Conservation (phyloP, 2,797 vertebrate genomes). For the Ceryle rudis region DNA sequence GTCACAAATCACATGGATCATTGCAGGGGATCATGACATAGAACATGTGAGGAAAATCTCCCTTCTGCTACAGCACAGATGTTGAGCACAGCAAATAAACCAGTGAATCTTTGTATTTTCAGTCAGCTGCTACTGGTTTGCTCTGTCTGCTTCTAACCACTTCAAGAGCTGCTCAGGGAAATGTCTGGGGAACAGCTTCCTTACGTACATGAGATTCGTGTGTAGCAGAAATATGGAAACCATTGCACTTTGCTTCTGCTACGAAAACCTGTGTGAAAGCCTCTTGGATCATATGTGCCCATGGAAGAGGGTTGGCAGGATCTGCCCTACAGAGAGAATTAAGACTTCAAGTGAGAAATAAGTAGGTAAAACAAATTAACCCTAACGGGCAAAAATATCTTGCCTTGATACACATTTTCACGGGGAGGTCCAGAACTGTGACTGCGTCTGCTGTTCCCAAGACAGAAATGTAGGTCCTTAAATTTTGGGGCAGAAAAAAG, state of each 20-base stretch:
- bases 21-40: neutral
- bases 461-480: neutral
- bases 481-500: slow-evolving; percentile 10
- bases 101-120: neutral
- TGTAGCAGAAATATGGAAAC: neutral
- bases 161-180: neutral
- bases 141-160: neutral
- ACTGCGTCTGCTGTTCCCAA: neutral
- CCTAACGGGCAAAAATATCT: neutral
- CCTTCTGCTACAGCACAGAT: neutral
- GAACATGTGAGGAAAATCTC: neutral
- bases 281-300: neutral
- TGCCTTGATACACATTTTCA: slow-evolving; percentile 11
- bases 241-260: neutral
- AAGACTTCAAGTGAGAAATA: slow-evolving; percentile 14
- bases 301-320: neutral
- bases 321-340: slow-evolving; percentile 21
- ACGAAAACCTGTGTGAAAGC: neutral
- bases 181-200: neutral
- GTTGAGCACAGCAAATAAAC: neutral
- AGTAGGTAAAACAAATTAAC: slow-evolving; percentile 50
- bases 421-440: neutral
- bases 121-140: neutral
- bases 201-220: neutral
- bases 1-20: neutral